phyloP scores from a whole-genome alignment of 2,888 invertebrate genomes.

The Andrena flavipes region DNA sequence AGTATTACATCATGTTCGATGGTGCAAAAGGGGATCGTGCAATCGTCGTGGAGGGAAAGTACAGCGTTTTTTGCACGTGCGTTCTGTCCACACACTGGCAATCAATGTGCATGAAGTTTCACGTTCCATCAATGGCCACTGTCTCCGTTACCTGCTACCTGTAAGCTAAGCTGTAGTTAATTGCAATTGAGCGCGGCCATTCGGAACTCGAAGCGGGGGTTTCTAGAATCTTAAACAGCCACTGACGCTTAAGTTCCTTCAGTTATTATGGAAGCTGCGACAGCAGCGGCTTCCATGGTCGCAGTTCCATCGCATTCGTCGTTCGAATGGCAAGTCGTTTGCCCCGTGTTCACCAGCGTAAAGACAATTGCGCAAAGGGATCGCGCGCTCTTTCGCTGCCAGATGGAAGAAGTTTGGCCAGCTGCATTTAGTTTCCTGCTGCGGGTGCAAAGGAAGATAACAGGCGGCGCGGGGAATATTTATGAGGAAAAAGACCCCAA shows the following conservation, averaged over 20 bases:
- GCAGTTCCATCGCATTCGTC: no score
- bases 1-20: slow-evolving; percentile 36
- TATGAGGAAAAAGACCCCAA: no score
- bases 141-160: no score
- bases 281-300: no score
- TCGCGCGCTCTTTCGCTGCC: neutral
- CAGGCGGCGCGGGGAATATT: neutral
- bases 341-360: neutral
- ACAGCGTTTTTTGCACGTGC: neutral
- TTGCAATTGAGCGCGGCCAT: no score
- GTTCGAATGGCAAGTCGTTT: no score
- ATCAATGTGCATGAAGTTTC: neutral
- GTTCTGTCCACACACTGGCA: neutral
- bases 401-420: neutral
- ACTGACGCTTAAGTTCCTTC: no score
- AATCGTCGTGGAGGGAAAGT: slow-evolving; percentile 42
- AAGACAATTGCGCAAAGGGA: neutral
- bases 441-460: neutral
- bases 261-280: no score
- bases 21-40: slow-evolving; percentile 23
- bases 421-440: neutral
- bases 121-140: neutral
- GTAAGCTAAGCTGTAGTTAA: no score
- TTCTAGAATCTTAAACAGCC: no score
- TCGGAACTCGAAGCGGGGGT: no score